Conservation (phyloP, 2,113 vertebrate genomes). For the Rhinogobius similis region DNA sequence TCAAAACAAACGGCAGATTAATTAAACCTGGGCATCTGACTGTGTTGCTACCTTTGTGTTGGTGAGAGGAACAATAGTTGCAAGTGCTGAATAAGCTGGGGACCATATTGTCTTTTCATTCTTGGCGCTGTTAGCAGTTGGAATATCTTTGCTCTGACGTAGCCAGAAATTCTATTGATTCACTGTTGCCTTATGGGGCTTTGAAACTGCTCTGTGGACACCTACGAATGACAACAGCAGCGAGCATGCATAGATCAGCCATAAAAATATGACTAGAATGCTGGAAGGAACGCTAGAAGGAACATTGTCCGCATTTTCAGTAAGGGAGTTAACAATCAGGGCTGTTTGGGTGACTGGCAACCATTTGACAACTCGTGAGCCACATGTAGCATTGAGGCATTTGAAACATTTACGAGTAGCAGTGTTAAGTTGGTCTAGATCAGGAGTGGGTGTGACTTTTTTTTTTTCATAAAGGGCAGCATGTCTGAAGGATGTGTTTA, state of each 20-base stretch:
- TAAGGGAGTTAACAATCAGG: too few relatives aligned
- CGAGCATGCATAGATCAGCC: background rate
- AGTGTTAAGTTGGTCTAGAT: too few relatives aligned
- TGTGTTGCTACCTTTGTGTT: constrained; percentile 36
- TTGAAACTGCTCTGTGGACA: constrained; percentile 8
- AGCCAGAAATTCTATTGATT: constrained; percentile 20
- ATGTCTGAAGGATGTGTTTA: too few relatives aligned
- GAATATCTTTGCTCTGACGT: constrained; percentile 40
- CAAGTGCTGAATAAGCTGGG: constrained; percentile 36
- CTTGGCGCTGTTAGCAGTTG: constrained; percentile 12
- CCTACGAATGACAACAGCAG: constrained; percentile 14
- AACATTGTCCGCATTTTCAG: too few relatives aligned
- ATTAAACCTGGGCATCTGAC: constrained; percentile 16
- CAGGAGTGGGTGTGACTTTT: too few relatives aligned
- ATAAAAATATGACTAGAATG: background rate
- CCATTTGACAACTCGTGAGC: too few relatives aligned
- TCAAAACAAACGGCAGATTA: constrained; percentile 46
- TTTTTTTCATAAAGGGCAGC: too few relatives aligned
- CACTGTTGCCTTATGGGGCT: background rate
- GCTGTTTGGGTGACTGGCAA: too few relatives aligned
- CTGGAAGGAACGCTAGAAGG: too few relatives aligned
- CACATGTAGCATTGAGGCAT: too few relatives aligned
- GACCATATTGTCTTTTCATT: constrained; percentile 50
- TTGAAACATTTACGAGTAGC: too few relatives aligned
- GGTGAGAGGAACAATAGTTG: constrained; percentile 47